phyloP scores from a whole-genome alignment of 2,113 vertebrate genomes.

The Odocoileus virginianus region DNA sequence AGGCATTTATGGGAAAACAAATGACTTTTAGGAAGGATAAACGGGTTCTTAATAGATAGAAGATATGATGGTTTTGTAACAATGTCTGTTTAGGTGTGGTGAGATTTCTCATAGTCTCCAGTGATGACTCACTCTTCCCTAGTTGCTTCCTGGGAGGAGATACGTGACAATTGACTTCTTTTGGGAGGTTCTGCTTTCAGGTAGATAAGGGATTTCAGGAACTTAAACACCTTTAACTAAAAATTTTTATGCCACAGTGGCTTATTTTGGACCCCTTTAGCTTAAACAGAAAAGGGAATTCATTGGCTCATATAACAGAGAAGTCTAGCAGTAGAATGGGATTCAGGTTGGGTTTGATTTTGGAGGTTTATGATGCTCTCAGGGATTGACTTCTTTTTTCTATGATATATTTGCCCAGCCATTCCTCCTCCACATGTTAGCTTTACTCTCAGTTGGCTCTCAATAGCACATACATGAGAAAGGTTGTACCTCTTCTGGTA shows the following conservation, averaged over 20 bases:
- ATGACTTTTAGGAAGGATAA: neutral
- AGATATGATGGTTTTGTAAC: neutral
- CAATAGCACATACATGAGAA: neutral
- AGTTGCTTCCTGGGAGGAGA: neutral
- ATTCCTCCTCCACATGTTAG: neutral
- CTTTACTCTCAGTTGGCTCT: neutral
- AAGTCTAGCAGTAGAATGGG: neutral
- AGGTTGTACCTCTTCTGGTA: neutral
- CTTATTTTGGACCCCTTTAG: neutral
- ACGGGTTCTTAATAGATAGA: neutral
- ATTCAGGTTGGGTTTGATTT: neutral
- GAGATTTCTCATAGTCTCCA: neutral
- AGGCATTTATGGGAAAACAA: neutral
- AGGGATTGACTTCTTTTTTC: neutral
- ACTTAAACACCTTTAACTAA: slow-evolving; percentile 25
- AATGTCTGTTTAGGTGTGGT: neutral
- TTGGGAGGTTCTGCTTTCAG: neutral
- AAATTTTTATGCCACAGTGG: neutral
- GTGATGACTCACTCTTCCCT: neutral
- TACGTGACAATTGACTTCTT: neutral
- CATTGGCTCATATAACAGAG: neutral
- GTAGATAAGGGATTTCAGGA: slow-evolving; percentile 16
- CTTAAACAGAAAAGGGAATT: slow-evolving; percentile 29
- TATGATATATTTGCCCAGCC: neutral
- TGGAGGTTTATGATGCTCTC: neutral